phyloP scores from a whole-genome alignment of 2,113 vertebrate species.

The Muntiacus muntjak region DNA sequence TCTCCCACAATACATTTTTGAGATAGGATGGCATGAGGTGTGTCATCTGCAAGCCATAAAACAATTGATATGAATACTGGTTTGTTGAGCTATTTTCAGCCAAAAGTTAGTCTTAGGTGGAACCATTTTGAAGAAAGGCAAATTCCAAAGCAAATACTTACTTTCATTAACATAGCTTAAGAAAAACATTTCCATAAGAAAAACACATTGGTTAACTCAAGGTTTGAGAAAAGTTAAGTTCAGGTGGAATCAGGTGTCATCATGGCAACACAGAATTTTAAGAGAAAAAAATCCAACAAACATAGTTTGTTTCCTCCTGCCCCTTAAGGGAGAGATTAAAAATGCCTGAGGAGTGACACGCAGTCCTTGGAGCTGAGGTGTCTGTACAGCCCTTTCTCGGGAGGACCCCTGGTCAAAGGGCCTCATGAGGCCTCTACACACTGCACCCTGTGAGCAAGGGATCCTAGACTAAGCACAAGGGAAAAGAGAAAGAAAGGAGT shows the following conservation, averaged over 20 bases:
- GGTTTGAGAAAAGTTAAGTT: neutral
- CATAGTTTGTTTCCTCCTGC: neutral
- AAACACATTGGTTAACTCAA: neutral
- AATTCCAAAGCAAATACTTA: neutral
- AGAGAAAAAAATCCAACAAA: neutral
- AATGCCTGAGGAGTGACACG: fast-evolving
- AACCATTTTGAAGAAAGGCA: neutral
- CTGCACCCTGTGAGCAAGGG: neutral
- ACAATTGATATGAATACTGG: neutral
- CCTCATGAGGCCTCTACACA: neutral
- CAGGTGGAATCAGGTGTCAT: neutral
- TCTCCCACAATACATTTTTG: neutral
- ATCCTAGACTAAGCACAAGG: neutral
- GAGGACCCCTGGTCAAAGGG: neutral
- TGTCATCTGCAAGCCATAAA: neutral
- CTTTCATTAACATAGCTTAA: neutral
- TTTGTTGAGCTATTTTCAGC: neutral
- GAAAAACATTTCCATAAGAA: neutral
- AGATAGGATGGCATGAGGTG: neutral
- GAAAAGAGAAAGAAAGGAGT: neutral
- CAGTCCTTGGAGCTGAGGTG: fast-evolving
- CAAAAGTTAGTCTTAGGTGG: neutral
- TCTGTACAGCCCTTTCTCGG: neutral
- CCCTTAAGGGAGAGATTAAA: neutral
- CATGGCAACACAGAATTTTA: neutral